A percentile compares a stretch with the other conserved stretches of the same genome.
phyloP scores from a whole-genome alignment of 2,888 invertebrate genomes.

The Drosophila prolongata region DNA sequence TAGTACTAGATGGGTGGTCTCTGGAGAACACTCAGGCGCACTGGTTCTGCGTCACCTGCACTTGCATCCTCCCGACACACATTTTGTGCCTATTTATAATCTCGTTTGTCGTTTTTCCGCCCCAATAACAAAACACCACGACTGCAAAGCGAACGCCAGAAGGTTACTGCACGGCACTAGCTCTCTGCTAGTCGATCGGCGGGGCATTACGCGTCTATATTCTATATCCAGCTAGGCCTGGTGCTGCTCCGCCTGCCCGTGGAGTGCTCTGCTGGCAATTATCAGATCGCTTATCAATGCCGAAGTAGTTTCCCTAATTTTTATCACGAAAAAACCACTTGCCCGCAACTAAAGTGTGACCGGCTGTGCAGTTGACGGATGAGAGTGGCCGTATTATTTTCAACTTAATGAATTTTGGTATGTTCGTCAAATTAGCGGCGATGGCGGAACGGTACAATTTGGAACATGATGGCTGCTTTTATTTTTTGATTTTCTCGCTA shows the following conservation, averaged over 20 bases:
- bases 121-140: slow-evolving; percentile 77
- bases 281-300: slow-evolving; percentile 19
- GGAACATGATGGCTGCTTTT: no score
- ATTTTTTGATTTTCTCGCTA: no score
- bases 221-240: background rate
- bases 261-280: slow-evolving; percentile 21
- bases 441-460: no score
- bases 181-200: background rate
- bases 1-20: background rate
- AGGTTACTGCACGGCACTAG: background rate
- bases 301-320: slow-evolving; percentile 21
- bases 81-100: slow-evolving; percentile 68
- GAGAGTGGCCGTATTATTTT: background rate
- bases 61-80: slow-evolving; percentile 45
- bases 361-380: background rate
- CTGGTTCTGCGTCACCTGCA: slow-evolving; percentile 34
- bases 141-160: slow-evolving; percentile 48
- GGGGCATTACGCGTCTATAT: background rate
- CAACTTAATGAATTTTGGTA: background rate
- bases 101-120: slow-evolving; percentile 56
- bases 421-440: background rate
- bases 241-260: background rate
- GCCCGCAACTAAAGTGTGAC: slow-evolving; percentile 23
- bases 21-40: slow-evolving; percentile 49
- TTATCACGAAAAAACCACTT: slow-evolving; percentile 28